A percentile compares a stretch with the other conserved stretches of the same genome.
Evolutionary conservation across 1,140 invertebrate genomes (phyloP).

Genomic region (Hylaeus volcanicus): DNA sequence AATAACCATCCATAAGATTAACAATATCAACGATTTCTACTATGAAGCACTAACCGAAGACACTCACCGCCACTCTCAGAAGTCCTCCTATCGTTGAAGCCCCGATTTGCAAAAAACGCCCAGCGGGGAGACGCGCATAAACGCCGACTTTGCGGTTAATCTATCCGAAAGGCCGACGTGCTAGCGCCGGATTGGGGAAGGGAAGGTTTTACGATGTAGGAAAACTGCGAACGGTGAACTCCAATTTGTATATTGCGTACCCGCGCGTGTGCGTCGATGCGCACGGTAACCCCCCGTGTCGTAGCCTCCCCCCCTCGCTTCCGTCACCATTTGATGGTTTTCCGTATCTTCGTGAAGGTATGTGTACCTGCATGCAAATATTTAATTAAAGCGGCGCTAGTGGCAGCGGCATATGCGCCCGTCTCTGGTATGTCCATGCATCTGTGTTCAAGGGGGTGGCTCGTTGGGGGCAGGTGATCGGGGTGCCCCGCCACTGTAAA

Average conservation of each 20-base stretch:
- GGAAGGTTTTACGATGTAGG: not conserved
- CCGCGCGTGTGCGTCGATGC: not conserved
- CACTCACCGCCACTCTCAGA: no score
- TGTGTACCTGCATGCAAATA: constrained; percentile 70
- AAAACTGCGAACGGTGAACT: not conserved
- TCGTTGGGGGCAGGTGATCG: constrained; percentile 21
- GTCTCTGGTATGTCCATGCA: constrained; percentile 41
- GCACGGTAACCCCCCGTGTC: not conserved
- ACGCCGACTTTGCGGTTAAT: constrained; percentile 58
- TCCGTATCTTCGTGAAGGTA: constrained; percentile 25
- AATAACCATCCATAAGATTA: no score
- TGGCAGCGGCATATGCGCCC: constrained; percentile 60
- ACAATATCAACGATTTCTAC: no score
- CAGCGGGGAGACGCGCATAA: not conserved
- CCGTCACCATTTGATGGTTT: not conserved
- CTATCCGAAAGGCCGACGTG: constrained; percentile 30
- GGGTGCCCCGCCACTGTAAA: constrained; percentile 65
- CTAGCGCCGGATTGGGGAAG: not conserved
- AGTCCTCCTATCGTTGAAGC: no score
- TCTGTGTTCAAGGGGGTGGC: constrained; percentile 46
- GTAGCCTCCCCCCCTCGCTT: not conserved
- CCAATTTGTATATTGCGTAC: constrained; percentile 2
- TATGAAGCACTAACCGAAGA: no score
- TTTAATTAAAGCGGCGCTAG: constrained; percentile 71
- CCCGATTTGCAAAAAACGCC: not conserved